Evolutionary conservation across 2,888 invertebrate species (phyloP).

Genomic region (Oithona nana): DNA sequence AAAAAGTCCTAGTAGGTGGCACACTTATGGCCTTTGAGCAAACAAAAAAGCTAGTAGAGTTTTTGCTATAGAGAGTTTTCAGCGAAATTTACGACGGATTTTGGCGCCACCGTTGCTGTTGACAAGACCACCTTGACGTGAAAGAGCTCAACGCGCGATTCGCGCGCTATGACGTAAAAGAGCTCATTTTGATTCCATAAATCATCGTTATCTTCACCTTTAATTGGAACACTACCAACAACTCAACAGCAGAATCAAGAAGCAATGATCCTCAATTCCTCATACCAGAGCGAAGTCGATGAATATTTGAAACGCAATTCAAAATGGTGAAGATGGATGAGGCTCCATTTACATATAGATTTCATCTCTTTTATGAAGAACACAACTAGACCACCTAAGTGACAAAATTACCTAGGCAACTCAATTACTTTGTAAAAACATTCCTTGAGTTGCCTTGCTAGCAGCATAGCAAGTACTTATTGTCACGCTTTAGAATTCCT

Average conservation of each 20-base stretch:
- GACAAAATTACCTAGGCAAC: not conserved
- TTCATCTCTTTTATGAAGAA: not conserved
- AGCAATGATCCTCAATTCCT: no score
- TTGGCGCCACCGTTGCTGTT: not conserved
- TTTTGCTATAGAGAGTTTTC: not conserved
- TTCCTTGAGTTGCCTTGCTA: no score
- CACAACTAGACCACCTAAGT: not conserved
- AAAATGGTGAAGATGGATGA: not conserved
- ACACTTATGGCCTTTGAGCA: no score
- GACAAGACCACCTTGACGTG: not conserved
- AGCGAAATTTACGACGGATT: not conserved
- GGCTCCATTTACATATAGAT: not conserved
- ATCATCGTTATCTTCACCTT: not conserved
- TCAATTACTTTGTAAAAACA: not conserved
- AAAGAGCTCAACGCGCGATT: no score
- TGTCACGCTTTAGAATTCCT: no score
- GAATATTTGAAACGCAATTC: not conserved
- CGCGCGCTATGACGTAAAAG: no score
- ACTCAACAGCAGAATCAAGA: not conserved
- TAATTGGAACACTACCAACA: not conserved
- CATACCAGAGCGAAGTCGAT: not conserved
- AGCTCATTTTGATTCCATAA: not conserved
- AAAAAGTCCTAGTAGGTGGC: no score
- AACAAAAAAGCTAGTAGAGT: not conserved
- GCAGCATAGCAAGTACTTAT: no score